Conservation (phyloP, 2,888 invertebrate genomes). For the Kuschelorhynchus macadamiae region DNA sequence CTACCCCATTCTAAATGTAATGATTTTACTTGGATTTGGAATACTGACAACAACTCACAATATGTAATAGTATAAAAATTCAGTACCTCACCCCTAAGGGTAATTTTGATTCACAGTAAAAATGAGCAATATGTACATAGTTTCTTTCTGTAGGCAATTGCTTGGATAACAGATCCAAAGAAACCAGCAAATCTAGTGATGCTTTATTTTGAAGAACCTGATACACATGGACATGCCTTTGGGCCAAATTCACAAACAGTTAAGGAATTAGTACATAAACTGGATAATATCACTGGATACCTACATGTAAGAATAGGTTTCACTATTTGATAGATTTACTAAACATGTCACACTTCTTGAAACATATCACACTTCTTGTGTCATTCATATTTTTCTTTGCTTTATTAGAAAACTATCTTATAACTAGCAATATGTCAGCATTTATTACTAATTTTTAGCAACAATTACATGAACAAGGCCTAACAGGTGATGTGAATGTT, state of each 20-base stretch:
- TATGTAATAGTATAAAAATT: too few relatives aligned
- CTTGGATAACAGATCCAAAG: slow-evolving; percentile 73
- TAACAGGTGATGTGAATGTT: slow-evolving; percentile 74
- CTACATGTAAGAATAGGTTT: slow-evolving; percentile 65
- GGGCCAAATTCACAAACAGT: slow-evolving; percentile 71
- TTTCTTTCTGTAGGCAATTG: slow-evolving; percentile 67
- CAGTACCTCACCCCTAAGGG: too few relatives aligned
- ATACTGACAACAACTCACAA: too few relatives aligned
- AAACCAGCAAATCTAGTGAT: slow-evolving; percentile 79
- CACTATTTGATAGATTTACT: not conserved
- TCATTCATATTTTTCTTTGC: too few relatives aligned
- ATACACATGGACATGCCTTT: slow-evolving; percentile 74
- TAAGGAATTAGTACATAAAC: slow-evolving; percentile 66
- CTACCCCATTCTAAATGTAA: too few relatives aligned
- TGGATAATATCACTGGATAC: slow-evolving; percentile 74
- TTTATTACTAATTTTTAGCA: slow-evolving; percentile 58
- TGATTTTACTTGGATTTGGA: too few relatives aligned
- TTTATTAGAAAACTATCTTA: too few relatives aligned
- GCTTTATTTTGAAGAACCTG: slow-evolving; percentile 81
- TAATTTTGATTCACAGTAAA: too few relatives aligned
- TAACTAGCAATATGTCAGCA: too few relatives aligned
- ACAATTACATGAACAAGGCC: slow-evolving; percentile 69
- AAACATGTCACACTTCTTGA: too few relatives aligned
- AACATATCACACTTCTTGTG: too few relatives aligned
- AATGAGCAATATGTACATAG: too few relatives aligned